Percentiles rank a stretch among this genome's conserved stretches.
phyloP scores from a whole-genome alignment of 2,797 vertebrate genomes.

The Sebastes taczanowskii region DNA sequence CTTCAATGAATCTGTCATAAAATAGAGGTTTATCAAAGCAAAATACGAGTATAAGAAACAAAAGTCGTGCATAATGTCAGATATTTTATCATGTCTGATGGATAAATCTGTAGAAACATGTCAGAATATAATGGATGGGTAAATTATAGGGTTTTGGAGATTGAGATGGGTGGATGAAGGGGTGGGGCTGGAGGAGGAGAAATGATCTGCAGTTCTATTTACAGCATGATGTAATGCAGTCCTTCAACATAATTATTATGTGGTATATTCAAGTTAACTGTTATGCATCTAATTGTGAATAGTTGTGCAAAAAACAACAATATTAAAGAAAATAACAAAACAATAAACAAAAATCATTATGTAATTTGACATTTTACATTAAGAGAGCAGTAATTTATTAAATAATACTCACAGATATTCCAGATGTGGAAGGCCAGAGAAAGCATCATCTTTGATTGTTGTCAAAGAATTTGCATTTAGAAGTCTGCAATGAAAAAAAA shows the following conservation, averaged over 20 bases:
- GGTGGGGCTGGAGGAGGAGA: not conserved
- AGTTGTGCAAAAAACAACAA: not conserved
- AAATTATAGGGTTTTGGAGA: not conserved
- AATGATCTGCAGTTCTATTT: not conserved
- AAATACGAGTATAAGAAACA: not conserved
- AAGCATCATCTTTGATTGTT: conserved; percentile 93
- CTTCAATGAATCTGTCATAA: conserved; percentile 92
- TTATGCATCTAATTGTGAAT: not conserved
- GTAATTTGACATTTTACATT: not conserved
- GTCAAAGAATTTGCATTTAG: conserved; percentile 96
- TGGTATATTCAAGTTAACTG: too few species aligned
- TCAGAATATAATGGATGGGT: not conserved
- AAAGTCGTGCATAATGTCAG: not conserved
- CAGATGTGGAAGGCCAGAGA: conserved; percentile 94
- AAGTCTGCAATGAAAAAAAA: conserved; percentile 79
- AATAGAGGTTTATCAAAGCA: not conserved
- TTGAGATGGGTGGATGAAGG: not conserved
- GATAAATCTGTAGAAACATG: not conserved
- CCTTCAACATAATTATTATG: not conserved
- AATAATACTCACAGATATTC: conserved; percentile 94
- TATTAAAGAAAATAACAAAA: not conserved
- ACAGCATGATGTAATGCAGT: not conserved
- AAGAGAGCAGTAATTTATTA: not conserved
- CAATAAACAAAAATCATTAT: not conserved
- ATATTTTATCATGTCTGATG: not conserved